Base-by-base conservation (phyloP, 2,888 invertebrate genomes). In the Gryllus longicercus region DNA sequence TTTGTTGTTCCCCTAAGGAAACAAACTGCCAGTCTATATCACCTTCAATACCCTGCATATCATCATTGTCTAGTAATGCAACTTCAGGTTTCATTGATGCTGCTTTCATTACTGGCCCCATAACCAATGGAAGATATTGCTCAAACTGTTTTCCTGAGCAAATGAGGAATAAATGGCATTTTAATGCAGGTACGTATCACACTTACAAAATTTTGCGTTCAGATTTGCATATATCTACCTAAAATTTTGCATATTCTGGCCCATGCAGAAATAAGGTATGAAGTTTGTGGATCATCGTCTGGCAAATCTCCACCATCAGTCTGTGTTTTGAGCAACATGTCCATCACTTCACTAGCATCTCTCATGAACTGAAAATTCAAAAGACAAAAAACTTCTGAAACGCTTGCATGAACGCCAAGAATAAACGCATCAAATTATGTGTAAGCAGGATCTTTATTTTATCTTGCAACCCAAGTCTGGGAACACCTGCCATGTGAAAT, bases 201-300 rank as follows among this genome's bases (percentile, higher is more conserved):
- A 38, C 2, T 38, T 38, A 8, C 38, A 38, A 38, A 38, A 38
- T 38, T 21, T 21, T 21, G 21, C 21, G 38, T 38, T 38, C 8
- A 38, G 38, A 75, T 12, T 16, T n/a, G 2, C 25, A 74, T 25
- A 11, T 16, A 75, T 83, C 84, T 83, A 87, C 93, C 93, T 87
- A 98, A 90, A 84, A 98, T 95, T 88, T 97, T 97, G 89, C 99
- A 99, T 88, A 99, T 98, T 83, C 99, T 92, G 0, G 99, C 97
- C 99, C 99, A 99, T 1, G 99, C 98, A 0, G 98, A 97, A 84
- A 99, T 99, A 87, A 99, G 93, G 88, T 98, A 99, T 16, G 97
- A 96, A 49, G 98, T 95, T 88, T 98, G 98, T 2, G 98, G 98
- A 88, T 99, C 98, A 86, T 99, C 98, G 82, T 97, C 97, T 83